A percentile compares a stretch with the other conserved stretches of the same genome.
Evolutionary conservation across 1,140 invertebrate genomes (phyloP).

Genomic region (Venustaconcha ellipsiformis): DNA sequence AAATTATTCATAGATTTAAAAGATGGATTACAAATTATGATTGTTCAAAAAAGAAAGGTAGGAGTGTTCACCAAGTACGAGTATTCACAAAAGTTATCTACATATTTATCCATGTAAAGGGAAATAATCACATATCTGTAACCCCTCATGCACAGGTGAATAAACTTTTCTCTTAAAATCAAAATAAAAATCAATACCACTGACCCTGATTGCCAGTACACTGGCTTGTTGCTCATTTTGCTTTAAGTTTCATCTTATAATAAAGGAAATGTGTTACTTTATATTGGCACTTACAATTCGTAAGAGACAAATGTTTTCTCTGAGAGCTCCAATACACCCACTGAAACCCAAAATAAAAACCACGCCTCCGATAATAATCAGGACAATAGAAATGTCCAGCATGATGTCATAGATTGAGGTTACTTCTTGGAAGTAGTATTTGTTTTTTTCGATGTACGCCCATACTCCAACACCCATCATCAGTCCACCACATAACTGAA

Average conservation of each 20-base stretch:
- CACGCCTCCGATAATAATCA: slow-evolving; percentile 86
- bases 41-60: no score
- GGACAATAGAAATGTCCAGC: slow-evolving; percentile 89
- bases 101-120: neutral
- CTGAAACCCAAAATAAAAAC: slow-evolving; percentile 92
- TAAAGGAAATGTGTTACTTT: neutral
- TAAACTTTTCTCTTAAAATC: neutral
- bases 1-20: no score
- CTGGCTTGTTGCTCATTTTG: neutral
- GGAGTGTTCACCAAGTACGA: no score
- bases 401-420: slow-evolving; percentile 90
- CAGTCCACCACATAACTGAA: slow-evolving; percentile 87
- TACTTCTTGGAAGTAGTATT: slow-evolving; percentile 80
- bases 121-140: neutral
- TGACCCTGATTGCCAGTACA: neutral
- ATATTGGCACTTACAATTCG: slow-evolving; percentile 83
- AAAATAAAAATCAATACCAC: neutral
- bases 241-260: neutral
- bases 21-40: no score
- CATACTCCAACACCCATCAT: slow-evolving; percentile 90
- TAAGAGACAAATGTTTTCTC: slow-evolving; percentile 92
- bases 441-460: slow-evolving; percentile 92
- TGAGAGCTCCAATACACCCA: slow-evolving; percentile 88
- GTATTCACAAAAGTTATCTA: no score
- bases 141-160: neutral